Percentiles rank a stretch among this genome's conserved stretches.
Conservation (phyloP, 2,113 vertebrate species). For the Nothobranchius kuhntae region DNA sequence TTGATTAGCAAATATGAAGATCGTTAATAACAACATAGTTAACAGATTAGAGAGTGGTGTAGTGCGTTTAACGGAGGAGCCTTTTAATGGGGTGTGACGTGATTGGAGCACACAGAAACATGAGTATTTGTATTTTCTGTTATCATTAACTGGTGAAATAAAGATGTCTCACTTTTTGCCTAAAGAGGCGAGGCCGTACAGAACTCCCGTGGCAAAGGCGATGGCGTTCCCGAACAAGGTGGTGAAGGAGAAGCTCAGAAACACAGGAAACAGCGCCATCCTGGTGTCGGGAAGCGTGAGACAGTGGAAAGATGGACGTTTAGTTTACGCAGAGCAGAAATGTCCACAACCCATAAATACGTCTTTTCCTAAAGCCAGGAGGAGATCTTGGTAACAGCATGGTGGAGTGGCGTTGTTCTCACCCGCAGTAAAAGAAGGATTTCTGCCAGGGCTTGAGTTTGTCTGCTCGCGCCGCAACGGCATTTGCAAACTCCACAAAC, state of each 20-base stretch:
- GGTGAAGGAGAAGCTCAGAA: constrained; percentile 89
- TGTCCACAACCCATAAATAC: not conserved
- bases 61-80: constrained; percentile 32
- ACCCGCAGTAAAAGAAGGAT: constrained; percentile 94
- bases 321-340: too few species aligned
- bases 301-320: too few species aligned
- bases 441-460: constrained; percentile 93
- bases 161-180: constrained; percentile 88
- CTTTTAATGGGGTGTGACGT: constrained; percentile 28
- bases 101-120: constrained; percentile 17
- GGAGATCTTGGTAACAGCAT: not conserved
- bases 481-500: constrained; percentile 94
- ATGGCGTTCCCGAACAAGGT: constrained; percentile 92
- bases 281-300: constrained; percentile 62
- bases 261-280: constrained; percentile 88
- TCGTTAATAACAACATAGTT: constrained; percentile 19
- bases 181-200: constrained; percentile 91
- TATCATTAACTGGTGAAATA: not conserved
- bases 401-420: constrained; percentile 46
- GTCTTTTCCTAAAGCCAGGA: not conserved
- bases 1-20: constrained; percentile 22
- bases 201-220: constrained; percentile 91
- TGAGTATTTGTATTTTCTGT: not conserved
- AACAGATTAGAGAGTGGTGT: constrained; percentile 27
- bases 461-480: constrained; percentile 82